Evolutionary conservation across 1,140 invertebrate genomes (phyloP).

Genomic region (Leptonema lineaticorne): DNA sequence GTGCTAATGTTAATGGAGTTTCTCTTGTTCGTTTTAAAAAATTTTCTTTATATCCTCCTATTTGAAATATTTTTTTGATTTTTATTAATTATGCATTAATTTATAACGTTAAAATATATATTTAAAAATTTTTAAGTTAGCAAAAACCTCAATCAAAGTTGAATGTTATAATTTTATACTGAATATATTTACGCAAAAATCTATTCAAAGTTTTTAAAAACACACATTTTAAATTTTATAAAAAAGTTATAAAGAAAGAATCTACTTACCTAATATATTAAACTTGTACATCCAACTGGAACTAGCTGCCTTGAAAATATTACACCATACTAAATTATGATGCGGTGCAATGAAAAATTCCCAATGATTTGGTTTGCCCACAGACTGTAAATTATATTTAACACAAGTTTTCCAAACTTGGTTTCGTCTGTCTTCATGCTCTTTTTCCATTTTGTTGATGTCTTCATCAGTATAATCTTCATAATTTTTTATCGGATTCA

Average conservation of each 20-base stretch:
- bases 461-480: slow-evolving; percentile 40
- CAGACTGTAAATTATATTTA: slow-evolving; percentile 32
- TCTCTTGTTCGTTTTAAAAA: slow-evolving; percentile 59
- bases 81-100: too few species aligned
- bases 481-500: slow-evolving; percentile 32
- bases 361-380: slow-evolving; percentile 55
- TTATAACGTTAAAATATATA: too few species aligned
- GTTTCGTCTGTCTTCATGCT: slow-evolving; percentile 34
- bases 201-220: neutral
- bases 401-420: slow-evolving; percentile 38
- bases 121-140: too few species aligned
- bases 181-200: too few species aligned
- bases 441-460: slow-evolving; percentile 28
- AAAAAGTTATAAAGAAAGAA: slow-evolving; percentile 39
- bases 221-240: neutral
- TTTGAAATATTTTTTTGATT: too few species aligned
- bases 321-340: slow-evolving; percentile 74
- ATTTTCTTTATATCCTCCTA: slow-evolving; percentile 61
- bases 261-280: slow-evolving; percentile 64
- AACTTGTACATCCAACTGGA: slow-evolving; percentile 81
- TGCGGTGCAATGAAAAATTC: slow-evolving; percentile 73
- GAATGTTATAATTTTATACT: too few species aligned
- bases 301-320: slow-evolving; percentile 77
- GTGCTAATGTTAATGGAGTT: slow-evolving; percentile 61
- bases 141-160: too few species aligned